A percentile compares a stretch with the other conserved stretches of the same genome.
phyloP scores from a whole-genome alignment of 2,888 invertebrate genomes.

The Anthophora plumipes region DNA sequence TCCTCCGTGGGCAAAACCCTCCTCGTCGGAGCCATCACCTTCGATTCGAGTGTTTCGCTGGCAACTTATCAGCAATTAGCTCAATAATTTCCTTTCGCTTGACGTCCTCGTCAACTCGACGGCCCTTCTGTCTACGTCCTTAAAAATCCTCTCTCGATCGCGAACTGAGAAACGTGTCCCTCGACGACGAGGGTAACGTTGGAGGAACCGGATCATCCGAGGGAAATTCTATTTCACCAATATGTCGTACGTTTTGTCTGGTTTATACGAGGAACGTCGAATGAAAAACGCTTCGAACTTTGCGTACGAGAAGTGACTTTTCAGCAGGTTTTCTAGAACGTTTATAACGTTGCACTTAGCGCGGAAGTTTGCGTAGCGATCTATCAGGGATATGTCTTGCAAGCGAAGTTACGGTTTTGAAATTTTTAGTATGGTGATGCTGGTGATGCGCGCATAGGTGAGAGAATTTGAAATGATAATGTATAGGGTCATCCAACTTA shows the following conservation, averaged over 20 bases:
- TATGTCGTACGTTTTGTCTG: not conserved
- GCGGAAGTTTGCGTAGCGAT: constrained; percentile 25
- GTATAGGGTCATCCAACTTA: too few relatives aligned
- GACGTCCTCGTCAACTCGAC: constrained; percentile 76
- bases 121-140: constrained; percentile 50
- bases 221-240: not conserved
- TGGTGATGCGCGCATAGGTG: not conserved
- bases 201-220: not conserved
- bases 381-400: constrained; percentile 16
- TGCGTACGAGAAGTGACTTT: not conserved
- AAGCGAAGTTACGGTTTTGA: constrained; percentile 1
- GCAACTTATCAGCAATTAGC: constrained; percentile 83
- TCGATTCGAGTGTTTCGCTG: constrained; percentile 76
- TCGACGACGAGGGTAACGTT: not conserved
- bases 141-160: constrained; percentile 57
- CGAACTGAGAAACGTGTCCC: not conserved
- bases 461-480: not conserved
- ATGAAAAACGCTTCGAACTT: constrained; percentile 28
- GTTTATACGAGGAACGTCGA: not conserved
- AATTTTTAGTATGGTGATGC: constrained; percentile 5
- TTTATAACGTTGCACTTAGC: constrained; percentile 46
- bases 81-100: constrained; percentile 82
- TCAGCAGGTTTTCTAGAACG: not conserved
- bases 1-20: constrained; percentile 25
- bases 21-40: constrained; percentile 60